Conservation (phyloP, 2,113 vertebrate genomes). For the Ploceus nigricollis region DNA sequence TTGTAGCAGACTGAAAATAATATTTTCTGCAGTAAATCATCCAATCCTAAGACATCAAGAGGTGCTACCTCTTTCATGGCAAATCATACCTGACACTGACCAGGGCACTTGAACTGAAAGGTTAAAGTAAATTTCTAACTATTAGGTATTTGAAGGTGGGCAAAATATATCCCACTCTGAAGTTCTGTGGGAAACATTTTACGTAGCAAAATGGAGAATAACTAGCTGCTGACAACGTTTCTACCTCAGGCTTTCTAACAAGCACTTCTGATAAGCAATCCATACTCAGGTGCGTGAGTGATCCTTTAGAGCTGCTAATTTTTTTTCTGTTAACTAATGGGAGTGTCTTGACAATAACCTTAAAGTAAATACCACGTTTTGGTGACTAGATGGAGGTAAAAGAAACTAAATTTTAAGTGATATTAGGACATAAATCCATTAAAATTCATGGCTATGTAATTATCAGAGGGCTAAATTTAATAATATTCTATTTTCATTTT, state of each 20-base stretch:
- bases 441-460: neutral
- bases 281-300: neutral
- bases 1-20: neutral
- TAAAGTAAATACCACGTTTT: neutral
- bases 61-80: neutral
- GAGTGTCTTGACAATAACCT: neutral
- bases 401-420: neutral
- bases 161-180: neutral
- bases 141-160: neutral
- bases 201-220: neutral
- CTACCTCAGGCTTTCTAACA: neutral
- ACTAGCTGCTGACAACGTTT: neutral
- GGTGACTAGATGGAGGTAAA: neutral
- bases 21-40: neutral
- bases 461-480: neutral
- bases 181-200: neutral
- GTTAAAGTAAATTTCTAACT: neutral
- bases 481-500: neutral
- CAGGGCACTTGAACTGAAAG: neutral
- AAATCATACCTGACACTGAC: neutral
- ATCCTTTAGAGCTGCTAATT: neutral
- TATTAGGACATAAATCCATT: neutral
- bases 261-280: neutral
- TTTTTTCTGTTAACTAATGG: neutral
- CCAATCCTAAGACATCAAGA: neutral